Conservation (phyloP, 2,797 vertebrate species). For the Epinephelus coioides region DNA sequence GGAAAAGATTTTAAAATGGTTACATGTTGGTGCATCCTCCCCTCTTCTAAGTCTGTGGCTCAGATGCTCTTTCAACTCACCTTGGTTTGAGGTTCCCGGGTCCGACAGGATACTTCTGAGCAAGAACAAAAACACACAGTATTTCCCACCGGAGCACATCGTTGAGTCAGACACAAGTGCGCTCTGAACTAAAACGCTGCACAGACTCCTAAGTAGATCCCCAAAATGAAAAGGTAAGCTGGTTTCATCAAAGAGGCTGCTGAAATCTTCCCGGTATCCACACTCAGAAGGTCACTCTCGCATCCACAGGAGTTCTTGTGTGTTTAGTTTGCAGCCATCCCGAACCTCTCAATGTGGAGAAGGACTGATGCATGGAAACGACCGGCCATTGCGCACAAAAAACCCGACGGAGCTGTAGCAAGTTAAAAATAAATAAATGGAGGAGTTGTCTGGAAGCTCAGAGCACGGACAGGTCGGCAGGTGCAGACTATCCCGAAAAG, state of each 20-base stretch:
- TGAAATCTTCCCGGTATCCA: conserved; percentile 46
- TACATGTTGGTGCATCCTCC: conserved; percentile 5
- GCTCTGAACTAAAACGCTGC: conserved; percentile 61
- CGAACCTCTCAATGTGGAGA: conserved; percentile 42
- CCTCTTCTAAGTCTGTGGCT: not conserved
- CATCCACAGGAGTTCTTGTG: conserved; percentile 53
- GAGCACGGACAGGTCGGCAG: conserved; percentile 1
- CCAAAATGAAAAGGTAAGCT: conserved; percentile 29
- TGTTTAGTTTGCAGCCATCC: conserved; percentile 52
- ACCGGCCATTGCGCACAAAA: conserved; percentile 68
- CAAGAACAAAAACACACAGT: conserved; percentile 81
- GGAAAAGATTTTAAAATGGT: conserved; percentile 6
- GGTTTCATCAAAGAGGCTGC: conserved; percentile 53
- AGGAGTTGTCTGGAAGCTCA: conserved; percentile 12
- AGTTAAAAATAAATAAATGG: conserved; percentile 34
- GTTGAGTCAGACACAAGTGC: conserved; percentile 72
- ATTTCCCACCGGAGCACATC: conserved; percentile 82
- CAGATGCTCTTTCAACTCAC: conserved; percentile 70
- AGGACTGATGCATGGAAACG: conserved; percentile 21
- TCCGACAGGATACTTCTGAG: conserved; percentile 82
- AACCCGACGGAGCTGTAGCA: conserved; percentile 12
- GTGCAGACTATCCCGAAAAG: conserved; percentile 42
- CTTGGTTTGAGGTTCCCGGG: conserved; percentile 84
- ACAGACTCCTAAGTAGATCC: conserved; percentile 59
- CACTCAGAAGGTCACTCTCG: conserved; percentile 38